Base-by-base conservation (phyloP, 2,113 vertebrate species). In the Zingel zingel region DNA sequence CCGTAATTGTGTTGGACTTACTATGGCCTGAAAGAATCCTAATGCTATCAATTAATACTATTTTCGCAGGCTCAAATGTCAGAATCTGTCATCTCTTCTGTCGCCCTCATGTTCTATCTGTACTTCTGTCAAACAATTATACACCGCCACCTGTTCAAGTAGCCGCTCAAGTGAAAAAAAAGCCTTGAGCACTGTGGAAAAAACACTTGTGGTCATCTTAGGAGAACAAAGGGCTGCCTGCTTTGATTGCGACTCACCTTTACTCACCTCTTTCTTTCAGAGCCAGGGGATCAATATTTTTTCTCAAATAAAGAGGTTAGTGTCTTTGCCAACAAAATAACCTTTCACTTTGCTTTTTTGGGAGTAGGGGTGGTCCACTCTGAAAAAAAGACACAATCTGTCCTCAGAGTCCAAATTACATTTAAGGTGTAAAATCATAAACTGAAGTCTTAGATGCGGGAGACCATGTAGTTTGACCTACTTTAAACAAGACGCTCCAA, bases 221-320 rank as follows among this genome's bases (percentile, higher is more conserved):
- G 59, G 25, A 65, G 27, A 74, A 53, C 45, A 76, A 0, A 11
- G 2, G 56, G 21, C 27, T 43, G 63, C 27, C 27, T 39, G 18
- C 63, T 84, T 70, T 74, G 57, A 86, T 43, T 54, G 45, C 0
- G 0, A 50, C 66, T 82, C 74, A 33, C 43, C 33, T 61, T 70
- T 27, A 21, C 2, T 65, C 77, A 81, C n/a, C 16, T 59, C 25
- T 50, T 54, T 59, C 43, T 58, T 63, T 69, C 45, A 59, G 7
- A 75, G 47, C 50, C 18, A 25, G 13, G 4, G 15, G 19, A 77
- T 87, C 77, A 53, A 81, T 83, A 70, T 13, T 2, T 61, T 15
- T 36, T 36, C 67, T 21, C 8, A 13, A 53, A 43, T 33, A 48
- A 53, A 79, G 16, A 21, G 39, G 15, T 50, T 54, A 36, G 2